phyloP scores from a whole-genome alignment of 2,888 invertebrate species.

The Rotaria sp. region DNA sequence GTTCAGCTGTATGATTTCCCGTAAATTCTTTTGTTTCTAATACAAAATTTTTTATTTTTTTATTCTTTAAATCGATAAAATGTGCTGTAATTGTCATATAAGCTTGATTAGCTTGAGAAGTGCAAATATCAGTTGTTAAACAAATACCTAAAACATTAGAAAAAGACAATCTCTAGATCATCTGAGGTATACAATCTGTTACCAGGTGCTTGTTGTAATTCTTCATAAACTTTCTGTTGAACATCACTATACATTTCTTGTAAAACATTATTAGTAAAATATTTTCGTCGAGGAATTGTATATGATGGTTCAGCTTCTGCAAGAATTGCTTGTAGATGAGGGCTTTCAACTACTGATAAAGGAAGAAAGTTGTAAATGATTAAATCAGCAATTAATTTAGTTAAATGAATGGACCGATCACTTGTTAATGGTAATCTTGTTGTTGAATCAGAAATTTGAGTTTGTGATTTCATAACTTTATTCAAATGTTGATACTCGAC shows the following conservation, averaged over 20 bases:
- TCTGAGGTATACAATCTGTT: no score
- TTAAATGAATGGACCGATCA: background rate
- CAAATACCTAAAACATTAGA: background rate
- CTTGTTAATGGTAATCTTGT: background rate
- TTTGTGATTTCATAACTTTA: background rate
- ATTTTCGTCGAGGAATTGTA: background rate
- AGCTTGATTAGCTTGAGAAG: background rate
- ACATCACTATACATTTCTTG: background rate
- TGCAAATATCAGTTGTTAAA: background rate
- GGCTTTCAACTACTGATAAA: background rate
- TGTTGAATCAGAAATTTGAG: background rate
- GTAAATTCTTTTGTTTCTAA: background rate
- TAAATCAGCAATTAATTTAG: background rate
- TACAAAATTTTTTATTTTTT: background rate
- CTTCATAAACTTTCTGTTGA: background rate
- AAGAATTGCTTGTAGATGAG: background rate
- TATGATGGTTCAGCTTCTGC: background rate
- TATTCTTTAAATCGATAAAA: background rate
- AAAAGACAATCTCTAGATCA: background rate
- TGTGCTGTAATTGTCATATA: background rate
- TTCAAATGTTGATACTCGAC: background rate
- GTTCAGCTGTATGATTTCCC: background rate
- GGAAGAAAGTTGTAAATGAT: background rate
- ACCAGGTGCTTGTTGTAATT: background rate
- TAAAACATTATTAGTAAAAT: background rate